Evolutionary conservation across 2,888 invertebrate species (phyloP).

Genomic region (Zootermopsis nevadensis): DNA sequence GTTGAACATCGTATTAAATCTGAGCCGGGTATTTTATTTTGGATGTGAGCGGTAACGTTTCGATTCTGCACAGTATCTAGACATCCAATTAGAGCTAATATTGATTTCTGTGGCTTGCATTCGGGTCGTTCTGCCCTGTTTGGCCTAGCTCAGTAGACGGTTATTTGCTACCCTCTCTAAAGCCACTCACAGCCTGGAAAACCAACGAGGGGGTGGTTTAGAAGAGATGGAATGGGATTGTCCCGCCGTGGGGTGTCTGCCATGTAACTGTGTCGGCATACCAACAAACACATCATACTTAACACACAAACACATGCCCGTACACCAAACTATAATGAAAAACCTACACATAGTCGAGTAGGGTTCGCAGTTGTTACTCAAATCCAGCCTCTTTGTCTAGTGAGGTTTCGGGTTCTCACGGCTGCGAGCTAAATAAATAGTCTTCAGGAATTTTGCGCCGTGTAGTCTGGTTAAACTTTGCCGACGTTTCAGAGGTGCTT

Average conservation of each 20-base stretch:
- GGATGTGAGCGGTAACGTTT: neutral
- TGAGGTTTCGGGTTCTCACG: too few species aligned
- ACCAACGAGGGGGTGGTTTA: neutral
- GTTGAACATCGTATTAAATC: neutral
- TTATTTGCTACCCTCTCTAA: conserved; percentile 1
- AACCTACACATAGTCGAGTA: neutral
- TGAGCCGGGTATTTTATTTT: neutral
- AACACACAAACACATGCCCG: neutral
- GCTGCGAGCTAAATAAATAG: too few species aligned
- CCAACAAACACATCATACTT: neutral
- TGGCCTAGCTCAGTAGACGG: conserved; percentile 17
- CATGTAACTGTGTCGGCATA: conserved; percentile 17
- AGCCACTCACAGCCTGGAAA: neutral
- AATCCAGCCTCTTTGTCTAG: too few species aligned
- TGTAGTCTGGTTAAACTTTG: too few species aligned
- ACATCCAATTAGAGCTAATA: conserved; percentile 42
- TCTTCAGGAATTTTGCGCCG: too few species aligned
- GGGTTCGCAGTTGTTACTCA: neutral
- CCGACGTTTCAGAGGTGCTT: too few species aligned
- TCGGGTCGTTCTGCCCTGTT: conserved; percentile 3
- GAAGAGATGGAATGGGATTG: neutral
- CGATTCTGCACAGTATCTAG: conserved; percentile 17
- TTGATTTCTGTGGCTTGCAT: conserved; percentile 36
- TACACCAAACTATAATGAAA: neutral
- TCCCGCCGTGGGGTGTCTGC: neutral